Evolutionary conservation across 2,888 invertebrate genomes (phyloP), one percentile per base, ranked within the genome.

Genomic region (Elegia similella): DNA sequence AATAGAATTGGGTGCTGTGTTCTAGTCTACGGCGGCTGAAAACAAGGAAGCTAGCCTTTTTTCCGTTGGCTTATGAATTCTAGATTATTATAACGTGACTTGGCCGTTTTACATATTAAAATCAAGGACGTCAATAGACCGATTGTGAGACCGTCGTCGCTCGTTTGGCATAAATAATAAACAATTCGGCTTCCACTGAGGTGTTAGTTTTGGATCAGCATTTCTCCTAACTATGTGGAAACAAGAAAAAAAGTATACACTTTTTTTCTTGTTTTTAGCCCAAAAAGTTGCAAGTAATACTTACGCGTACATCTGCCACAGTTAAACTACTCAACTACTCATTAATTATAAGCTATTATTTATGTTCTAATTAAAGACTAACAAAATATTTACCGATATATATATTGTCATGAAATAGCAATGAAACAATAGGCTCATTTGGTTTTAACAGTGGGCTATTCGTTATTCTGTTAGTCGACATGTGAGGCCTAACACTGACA

Each of bases 1-100:
- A 89, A 84, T 76, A 73, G 72, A 78, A 66, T 66, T 64, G 72
- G 69, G 73, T 64, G 67, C 65, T 68, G n/a, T n/a, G n/a, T n/a
- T 66, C 70, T 71, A 65, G 69, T 73, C 69, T 75, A 70, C 72
- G 8, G 63, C 68, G 67, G 65, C 67, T 63, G 64, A 73, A 72
- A 79, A 76, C 72, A 72, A 68, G 66, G 65, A 69, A 68, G 42
- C 52, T 44, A 62, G 63, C 55, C 48, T 61, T 66, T 63, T 61
- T 61, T 62, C 62, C 62, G 56, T 38, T 42, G 56, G 44, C 52
- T 59, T 57, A 30, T 52, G 44, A 59, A 62, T 60, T 60, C 55
- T 59, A 57, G 52, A 59, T 47, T 58, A 62, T 58, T 62, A 55
- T 29, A 48, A 48, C 47, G 30, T 48, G 56, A 48, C 48, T 42